Conservation (phyloP, 2,888 invertebrate species). For the Coelinius sp. region DNA sequence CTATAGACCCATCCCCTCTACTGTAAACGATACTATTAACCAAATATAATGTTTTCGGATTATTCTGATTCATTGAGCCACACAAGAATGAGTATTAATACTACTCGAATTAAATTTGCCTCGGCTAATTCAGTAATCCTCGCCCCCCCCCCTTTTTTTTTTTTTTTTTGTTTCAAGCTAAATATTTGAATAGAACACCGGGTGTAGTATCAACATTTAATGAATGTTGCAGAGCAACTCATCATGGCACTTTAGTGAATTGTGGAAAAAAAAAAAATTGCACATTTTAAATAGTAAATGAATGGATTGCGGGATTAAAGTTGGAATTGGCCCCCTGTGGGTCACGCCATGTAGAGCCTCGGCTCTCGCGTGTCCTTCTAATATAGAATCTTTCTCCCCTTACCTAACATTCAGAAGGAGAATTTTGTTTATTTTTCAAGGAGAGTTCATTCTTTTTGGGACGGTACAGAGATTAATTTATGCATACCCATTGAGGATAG, state of each 20-base stretch:
- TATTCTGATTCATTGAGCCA: conserved; percentile 22
- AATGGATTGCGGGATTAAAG: conserved; percentile 27
- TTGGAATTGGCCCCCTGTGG: conserved; percentile 24
- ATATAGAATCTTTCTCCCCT: conserved; percentile 25
- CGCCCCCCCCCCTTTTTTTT: background rate
- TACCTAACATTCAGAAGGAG: background rate
- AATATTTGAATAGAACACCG: background rate
- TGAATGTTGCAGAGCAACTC: conserved; percentile 13
- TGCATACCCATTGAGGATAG: no score
- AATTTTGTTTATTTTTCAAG: background rate
- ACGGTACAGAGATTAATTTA: no score
- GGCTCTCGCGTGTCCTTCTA: conserved; percentile 29
- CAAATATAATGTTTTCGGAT: conserved; percentile 17
- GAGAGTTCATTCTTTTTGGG: no score
- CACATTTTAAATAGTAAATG: conserved; percentile 22
- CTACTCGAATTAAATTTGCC: background rate
- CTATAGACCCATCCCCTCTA: background rate
- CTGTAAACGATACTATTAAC: conserved; percentile 28
- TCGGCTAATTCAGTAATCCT: background rate
- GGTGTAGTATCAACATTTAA: conserved; percentile 6
- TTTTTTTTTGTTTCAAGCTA: background rate
- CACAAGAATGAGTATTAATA: conserved; percentile 1
- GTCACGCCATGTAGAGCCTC: conserved; percentile 19
- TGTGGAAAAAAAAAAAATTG: background rate
- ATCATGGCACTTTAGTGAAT: conserved; percentile 22